Base-by-base conservation (phyloP, 2,797 vertebrate genomes). In the Huso huso region DNA sequence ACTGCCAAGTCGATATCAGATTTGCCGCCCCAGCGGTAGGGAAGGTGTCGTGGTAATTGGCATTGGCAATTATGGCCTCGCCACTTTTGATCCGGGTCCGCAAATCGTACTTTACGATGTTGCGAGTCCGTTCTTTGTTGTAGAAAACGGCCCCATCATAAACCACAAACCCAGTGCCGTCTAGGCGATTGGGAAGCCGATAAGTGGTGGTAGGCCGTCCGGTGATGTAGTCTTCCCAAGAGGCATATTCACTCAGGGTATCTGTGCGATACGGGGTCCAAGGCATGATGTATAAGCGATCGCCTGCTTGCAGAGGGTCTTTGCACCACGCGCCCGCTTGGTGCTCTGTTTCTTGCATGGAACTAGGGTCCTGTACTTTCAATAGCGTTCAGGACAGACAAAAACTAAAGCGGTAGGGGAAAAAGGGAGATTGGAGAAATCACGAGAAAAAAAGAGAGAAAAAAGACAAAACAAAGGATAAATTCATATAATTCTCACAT, bases 201-300 rank as follows among this genome's bases (percentile, higher is more conserved):
- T 98, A 97, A 51, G 91, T 96, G 79, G 94, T 97, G 61, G 95
- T 94, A 76, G 92, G 90, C 8, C 93, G 86, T 1, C 87, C 87
- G 15, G 91, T 89, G 74, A 90, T 91, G 77, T 93, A 94, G 84
- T 95, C 95, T 58, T 95, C 93, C 94, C 94, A 97, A 0, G 94
- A 93, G 0, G 93, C 92, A 12, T 95, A 97, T 72, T 98, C 95
- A 1, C 91, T 94, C 75, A 98, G 84, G 51, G 93, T 94, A 85
- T 98, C 95, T 0, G 95, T 96, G 75, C 95, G 93, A 78, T 96
- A 95, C 23, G 95, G 95, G 7, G 93, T 92, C 95, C 95, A 97
- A 7, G 95, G 93, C 92, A 98, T 94, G 72, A 96, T 93, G 55
- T 97, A 98, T 53, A 98, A 91, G 3, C 95, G 91, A 75, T 97